Evolutionary conservation across 2,797 vertebrate species (phyloP).

Genomic region (Sparus aurata): DNA sequence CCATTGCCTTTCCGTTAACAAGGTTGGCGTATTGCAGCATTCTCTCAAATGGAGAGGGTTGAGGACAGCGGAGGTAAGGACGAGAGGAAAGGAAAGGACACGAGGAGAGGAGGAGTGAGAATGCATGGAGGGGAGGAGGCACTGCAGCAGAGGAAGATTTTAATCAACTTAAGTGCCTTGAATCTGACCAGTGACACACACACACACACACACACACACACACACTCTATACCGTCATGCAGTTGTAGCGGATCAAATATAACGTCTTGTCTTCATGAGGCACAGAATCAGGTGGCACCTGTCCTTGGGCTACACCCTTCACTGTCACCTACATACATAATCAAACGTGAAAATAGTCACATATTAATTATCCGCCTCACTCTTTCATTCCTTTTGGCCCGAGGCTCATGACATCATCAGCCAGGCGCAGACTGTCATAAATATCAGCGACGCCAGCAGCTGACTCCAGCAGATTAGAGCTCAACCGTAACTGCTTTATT

Average conservation of each 20-base stretch:
- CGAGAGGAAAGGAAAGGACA: constrained; percentile 6
- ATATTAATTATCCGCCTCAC: neutral
- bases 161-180: constrained; percentile 75
- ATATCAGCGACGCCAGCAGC: neutral
- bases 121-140: constrained; percentile 9
- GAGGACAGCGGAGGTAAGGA: neutral
- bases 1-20: constrained; percentile 13
- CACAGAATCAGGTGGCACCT: neutral
- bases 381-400: neutral
- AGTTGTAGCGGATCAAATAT: constrained; percentile 4
- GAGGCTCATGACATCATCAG: neutral
- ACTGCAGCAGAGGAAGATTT: constrained; percentile 61
- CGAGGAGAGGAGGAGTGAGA: constrained; percentile 6
- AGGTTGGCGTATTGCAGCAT: constrained; percentile 36
- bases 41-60: constrained; percentile 10
- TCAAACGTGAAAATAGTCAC: neutral
- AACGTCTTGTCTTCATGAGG: neutral
- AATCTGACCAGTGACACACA: constrained; percentile 57
- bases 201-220: constrained; percentile 20
- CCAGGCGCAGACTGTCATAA: neutral
- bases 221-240: neutral
- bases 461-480: neutral
- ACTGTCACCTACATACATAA: neutral
- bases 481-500: neutral
- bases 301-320: neutral